A percentile compares a stretch with the other conserved stretches of the same genome.
Evolutionary conservation across 2,797 vertebrate species (phyloP).

Genomic region (Epinephelus awoara): DNA sequence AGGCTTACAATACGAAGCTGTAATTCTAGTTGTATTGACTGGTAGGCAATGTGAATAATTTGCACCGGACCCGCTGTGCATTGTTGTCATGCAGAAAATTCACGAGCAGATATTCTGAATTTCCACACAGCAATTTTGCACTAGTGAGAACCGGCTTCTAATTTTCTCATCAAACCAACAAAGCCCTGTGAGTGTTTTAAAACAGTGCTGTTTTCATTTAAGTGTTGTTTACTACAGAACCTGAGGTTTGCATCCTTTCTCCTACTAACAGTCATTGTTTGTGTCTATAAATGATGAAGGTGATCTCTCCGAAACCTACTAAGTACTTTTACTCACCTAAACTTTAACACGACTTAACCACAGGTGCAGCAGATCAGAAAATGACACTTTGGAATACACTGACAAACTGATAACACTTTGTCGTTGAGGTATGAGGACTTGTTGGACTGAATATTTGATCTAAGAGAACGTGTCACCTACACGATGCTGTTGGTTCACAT

Average conservation of each 20-base stretch:
- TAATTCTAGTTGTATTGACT: too few species aligned
- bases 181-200: background rate
- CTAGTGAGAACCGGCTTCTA: background rate
- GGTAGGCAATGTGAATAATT: too few species aligned
- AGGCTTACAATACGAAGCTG: too few species aligned
- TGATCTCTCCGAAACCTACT: background rate
- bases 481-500: constrained; percentile 39
- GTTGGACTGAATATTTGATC: constrained; percentile 43
- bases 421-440: constrained; percentile 9
- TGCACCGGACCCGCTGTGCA: too few species aligned
- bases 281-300: constrained; percentile 2
- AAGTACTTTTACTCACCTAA: constrained; percentile 7
- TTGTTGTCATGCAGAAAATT: too few species aligned
- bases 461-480: constrained; percentile 20
- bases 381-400: background rate
- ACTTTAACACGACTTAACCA: constrained; percentile 19
- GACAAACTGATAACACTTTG: constrained; percentile 11
- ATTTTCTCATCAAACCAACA: background rate
- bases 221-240: background rate
- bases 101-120: too few species aligned
- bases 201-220: constrained; percentile 8
- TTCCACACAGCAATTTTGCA: too few species aligned
- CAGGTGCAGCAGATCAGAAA: background rate
- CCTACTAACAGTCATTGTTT: constrained; percentile 12
- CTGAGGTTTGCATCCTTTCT: background rate